Percentiles rank a stretch among this genome's conserved stretches.
Evolutionary conservation across 2,888 invertebrate species (phyloP).

Genomic region (Sphinx pinastri): DNA sequence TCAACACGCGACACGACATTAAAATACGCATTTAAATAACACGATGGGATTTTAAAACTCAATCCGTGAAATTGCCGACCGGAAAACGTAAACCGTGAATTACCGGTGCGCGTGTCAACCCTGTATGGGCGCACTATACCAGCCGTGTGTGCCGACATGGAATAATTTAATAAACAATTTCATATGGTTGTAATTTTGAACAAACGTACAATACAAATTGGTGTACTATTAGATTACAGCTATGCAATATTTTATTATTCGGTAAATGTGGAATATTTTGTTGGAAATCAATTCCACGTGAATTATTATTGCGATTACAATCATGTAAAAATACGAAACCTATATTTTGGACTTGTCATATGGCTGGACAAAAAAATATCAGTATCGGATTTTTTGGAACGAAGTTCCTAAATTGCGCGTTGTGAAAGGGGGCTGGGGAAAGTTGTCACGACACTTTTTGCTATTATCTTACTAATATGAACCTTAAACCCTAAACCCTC

Average conservation of each 20-base stretch:
- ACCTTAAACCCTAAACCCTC: too few relatives aligned
- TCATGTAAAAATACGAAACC: neutral
- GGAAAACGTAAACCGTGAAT: slow-evolving; percentile 21
- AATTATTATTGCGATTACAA: neutral
- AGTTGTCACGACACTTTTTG: too few relatives aligned
- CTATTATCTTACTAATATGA: too few relatives aligned
- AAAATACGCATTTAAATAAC: slow-evolving; percentile 11
- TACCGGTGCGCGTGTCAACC: slow-evolving; percentile 22
- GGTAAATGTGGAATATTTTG: neutral
- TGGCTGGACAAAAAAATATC: too few relatives aligned
- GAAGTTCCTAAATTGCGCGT: too few relatives aligned
- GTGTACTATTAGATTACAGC: neutral
- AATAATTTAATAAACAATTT: slow-evolving; percentile 31
- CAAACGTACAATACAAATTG: slow-evolving; percentile 18
- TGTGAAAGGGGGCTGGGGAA: too few relatives aligned
- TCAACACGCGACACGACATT: slow-evolving; percentile 1
- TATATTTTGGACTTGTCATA: too few relatives aligned
- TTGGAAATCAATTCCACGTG: neutral
- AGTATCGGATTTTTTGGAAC: too few relatives aligned
- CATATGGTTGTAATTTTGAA: slow-evolving; percentile 27
- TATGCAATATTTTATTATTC: neutral
- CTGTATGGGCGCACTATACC: slow-evolving; percentile 10
- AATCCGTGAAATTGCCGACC: slow-evolving; percentile 13
- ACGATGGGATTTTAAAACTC: slow-evolving; percentile 3
- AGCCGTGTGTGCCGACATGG: slow-evolving; percentile 13